These are phyloP conservation scores for Mus spicilegus DNA, from an alignment of 2,113 vertebrate genomes.

Conservation along the genomic window DNA sequence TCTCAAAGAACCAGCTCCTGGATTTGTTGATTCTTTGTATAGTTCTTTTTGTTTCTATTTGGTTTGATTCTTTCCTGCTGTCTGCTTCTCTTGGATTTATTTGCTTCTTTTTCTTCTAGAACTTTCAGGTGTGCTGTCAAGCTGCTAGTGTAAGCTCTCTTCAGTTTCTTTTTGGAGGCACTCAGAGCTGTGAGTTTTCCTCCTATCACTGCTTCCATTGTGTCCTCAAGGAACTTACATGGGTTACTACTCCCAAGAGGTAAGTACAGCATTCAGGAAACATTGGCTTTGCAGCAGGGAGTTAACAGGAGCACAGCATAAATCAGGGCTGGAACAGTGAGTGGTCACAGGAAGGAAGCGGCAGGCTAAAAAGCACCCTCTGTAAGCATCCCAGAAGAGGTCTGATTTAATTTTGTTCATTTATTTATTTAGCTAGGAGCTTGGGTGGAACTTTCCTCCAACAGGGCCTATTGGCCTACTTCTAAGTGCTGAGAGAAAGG, in stretches of 20 bases:
- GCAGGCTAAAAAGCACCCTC: background rate
- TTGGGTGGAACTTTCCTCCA: background rate
- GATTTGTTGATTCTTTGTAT: no score
- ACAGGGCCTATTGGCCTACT: background rate
- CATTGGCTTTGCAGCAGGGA: background rate
- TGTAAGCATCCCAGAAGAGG: background rate
- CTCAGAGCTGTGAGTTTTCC: no score
- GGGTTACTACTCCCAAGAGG: background rate
- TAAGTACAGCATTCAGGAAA: background rate
- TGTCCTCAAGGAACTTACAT: background rate
- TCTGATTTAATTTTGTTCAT: background rate
- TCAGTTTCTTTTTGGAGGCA: no score
- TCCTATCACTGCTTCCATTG: no score
- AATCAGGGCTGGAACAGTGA: background rate
- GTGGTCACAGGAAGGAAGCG: background rate
- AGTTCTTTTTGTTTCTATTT: no score
- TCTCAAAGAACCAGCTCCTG: no score
- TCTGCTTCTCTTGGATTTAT: no score
- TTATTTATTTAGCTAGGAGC: constrained; percentile 31
- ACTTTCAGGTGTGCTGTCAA: no score
- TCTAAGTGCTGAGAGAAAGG: background rate
- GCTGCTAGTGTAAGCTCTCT: no score
- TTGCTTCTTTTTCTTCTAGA: no score
- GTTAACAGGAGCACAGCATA: background rate
- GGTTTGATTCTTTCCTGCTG: no score